Evolutionary conservation across 1,140 invertebrate genomes (phyloP).

Genomic region (Alviniconcha marisindica): DNA sequence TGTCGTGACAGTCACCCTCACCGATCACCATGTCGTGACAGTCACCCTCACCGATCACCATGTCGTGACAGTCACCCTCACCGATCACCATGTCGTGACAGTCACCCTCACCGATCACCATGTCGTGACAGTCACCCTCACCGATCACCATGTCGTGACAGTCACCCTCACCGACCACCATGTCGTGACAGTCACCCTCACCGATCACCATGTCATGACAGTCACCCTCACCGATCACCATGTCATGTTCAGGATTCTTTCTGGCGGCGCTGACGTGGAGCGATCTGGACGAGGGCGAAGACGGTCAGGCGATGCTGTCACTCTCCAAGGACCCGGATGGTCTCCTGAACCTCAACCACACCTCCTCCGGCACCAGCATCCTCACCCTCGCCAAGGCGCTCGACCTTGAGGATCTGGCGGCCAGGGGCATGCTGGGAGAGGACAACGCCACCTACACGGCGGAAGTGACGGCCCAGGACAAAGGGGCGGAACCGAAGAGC

Average conservation of each 20-base stretch:
- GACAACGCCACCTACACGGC: constrained; percentile 24
- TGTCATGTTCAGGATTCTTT: constrained; percentile 48
- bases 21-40: too few relatives aligned
- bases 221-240: too few relatives aligned
- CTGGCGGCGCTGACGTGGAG: constrained; percentile 45
- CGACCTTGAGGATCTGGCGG: constrained; percentile 41
- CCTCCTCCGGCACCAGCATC: constrained; percentile 88
- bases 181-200: too few relatives aligned
- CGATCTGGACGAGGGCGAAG: constrained; percentile 77
- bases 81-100: too few relatives aligned
- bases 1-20: too few relatives aligned
- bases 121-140: too few relatives aligned
- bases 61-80: too few relatives aligned
- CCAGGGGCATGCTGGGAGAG: constrained; percentile 4
- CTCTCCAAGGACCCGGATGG: constrained; percentile 25
- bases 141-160: too few relatives aligned
- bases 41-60: too few relatives aligned
- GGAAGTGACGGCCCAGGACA: constrained; percentile 70
- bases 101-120: too few relatives aligned
- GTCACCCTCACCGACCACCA: too few relatives aligned
- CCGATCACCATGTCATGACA: too few relatives aligned
- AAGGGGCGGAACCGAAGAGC: constrained; percentile 75
- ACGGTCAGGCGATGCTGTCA: constrained; percentile 80
- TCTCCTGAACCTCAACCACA: constrained; percentile 86
- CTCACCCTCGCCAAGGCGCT: constrained; percentile 87